phyloP scores from a whole-genome alignment of 1,140 invertebrate species.

The Stegodyphus mimosarum region DNA sequence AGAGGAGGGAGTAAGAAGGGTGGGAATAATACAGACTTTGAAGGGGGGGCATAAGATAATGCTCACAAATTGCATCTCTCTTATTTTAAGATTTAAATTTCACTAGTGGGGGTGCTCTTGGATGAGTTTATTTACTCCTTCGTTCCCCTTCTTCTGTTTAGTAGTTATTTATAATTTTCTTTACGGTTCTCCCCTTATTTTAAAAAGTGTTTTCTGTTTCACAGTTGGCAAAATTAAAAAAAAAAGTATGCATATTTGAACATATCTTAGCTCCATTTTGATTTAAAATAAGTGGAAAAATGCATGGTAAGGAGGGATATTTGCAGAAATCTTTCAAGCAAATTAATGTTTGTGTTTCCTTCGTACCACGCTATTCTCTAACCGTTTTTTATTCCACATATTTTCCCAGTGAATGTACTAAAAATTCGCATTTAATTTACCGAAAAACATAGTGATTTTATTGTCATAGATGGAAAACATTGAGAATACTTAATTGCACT shows the following conservation, averaged over 20 bases:
- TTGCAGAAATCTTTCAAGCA: background rate
- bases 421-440: slow-evolving; percentile 27
- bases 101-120: background rate
- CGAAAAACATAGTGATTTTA: slow-evolving; percentile 11
- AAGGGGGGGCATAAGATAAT: slow-evolving; percentile 22
- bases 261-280: slow-evolving; percentile 26
- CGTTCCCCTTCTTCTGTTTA: background rate
- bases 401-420: background rate
- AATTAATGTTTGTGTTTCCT: slow-evolving; percentile 22
- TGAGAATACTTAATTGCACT: too few relatives aligned
- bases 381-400: too few relatives aligned
- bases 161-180: slow-evolving; percentile 30
- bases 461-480: background rate
- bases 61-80: slow-evolving; percentile 47
- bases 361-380: background rate
- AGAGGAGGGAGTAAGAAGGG: background rate
- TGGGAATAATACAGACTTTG: background rate
- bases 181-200: background rate
- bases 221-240: slow-evolving; percentile 16
- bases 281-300: slow-evolving; percentile 50
- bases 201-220: slow-evolving; percentile 2
- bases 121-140: slow-evolving; percentile 4
- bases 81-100: slow-evolving; percentile 58
- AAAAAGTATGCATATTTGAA: slow-evolving; percentile 46
- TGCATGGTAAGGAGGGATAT: background rate